A percentile compares a stretch with the other conserved stretches of the same genome.
These are phyloP conservation scores for Coleophora deauratella DNA, from an alignment of 2,888 invertebrate species.

Conservation along the genomic window DNA sequence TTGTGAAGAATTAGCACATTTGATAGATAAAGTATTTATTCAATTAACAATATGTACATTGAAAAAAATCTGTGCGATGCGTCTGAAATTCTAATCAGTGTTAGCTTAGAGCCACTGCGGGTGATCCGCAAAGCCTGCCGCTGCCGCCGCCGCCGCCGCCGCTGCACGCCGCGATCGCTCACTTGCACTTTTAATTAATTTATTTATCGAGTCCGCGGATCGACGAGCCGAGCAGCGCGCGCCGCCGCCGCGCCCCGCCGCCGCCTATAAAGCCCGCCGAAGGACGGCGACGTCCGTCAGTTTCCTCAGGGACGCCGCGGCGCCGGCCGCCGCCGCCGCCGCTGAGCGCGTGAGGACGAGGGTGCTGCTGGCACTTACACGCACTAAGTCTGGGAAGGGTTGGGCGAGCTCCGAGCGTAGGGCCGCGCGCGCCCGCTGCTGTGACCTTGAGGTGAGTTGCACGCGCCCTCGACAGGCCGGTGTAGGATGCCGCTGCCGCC, in stretches of 20 bases:
- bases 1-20: too few relatives aligned
- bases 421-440: slow-evolving; percentile 25
- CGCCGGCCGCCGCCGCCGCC: slow-evolving; percentile 45
- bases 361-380: slow-evolving; percentile 33
- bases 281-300: slow-evolving; percentile 60
- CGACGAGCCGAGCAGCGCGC: slow-evolving; percentile 70
- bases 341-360: slow-evolving; percentile 53
- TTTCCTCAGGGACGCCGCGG: slow-evolving; percentile 58
- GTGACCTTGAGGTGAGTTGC: slow-evolving; percentile 68
- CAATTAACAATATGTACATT: too few relatives aligned
- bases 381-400: slow-evolving; percentile 39
- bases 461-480: slow-evolving; percentile 47
- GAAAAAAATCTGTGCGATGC: slow-evolving; percentile 22
- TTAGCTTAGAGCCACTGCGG: slow-evolving; percentile 53
- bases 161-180: slow-evolving; percentile 52
- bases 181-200: slow-evolving; percentile 76
- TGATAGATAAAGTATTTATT: too few relatives aligned
- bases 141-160: neutral
- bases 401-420: slow-evolving; percentile 14
- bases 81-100: slow-evolving; percentile 66
- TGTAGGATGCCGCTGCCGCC: slow-evolving; percentile 49
- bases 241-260: slow-evolving; percentile 58
- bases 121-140: slow-evolving; percentile 52
- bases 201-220: slow-evolving; percentile 72
- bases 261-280: slow-evolving; percentile 50